A percentile compares a stretch with the other conserved stretches of the same genome.
Evolutionary conservation across 2,888 invertebrate genomes (phyloP).

Genomic region (Netelia inedita): DNA sequence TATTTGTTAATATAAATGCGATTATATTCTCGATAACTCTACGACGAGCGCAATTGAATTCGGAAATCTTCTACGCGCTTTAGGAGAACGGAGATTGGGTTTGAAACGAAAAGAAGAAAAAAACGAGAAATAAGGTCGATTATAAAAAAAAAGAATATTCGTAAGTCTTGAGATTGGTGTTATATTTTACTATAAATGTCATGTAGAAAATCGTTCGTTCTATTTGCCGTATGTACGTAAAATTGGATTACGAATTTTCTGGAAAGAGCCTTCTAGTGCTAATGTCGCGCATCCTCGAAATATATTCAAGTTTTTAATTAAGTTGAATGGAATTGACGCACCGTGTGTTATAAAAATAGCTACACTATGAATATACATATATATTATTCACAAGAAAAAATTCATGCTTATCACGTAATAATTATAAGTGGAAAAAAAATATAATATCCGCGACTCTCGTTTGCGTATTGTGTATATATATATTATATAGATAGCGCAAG

Average conservation of each 20-base stretch:
- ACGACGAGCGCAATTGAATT: constrained; percentile 65
- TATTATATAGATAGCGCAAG: constrained; percentile 18
- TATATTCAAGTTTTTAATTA: constrained; percentile 1
- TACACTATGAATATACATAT: constrained; percentile 27
- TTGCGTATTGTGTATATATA: constrained; percentile 35
- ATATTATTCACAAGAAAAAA: constrained; percentile 15
- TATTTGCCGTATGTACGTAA: constrained; percentile 2
- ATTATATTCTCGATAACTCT: constrained; percentile 1
- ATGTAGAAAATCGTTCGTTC: constrained; percentile 51
- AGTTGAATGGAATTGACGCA: constrained; percentile 37
- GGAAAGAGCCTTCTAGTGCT: constrained; percentile 2
- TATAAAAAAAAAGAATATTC: constrained; percentile 61
- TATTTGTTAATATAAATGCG: background rate
- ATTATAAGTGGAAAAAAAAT: constrained; percentile 31
- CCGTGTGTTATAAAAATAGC: constrained; percentile 16
- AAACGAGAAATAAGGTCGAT: constrained; percentile 56
- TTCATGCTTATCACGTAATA: background rate
- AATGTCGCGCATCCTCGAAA: background rate
- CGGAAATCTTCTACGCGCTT: constrained; percentile 72
- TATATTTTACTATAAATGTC: constrained; percentile 80
- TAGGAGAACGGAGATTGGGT: background rate
- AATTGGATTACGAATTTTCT: background rate
- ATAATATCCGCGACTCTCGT: constrained; percentile 19
- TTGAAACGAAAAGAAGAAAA: constrained; percentile 33
- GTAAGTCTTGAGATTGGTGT: constrained; percentile 78